Conservation (phyloP, 2,888 invertebrate genomes). For the Drosophila mulleri region DNA sequence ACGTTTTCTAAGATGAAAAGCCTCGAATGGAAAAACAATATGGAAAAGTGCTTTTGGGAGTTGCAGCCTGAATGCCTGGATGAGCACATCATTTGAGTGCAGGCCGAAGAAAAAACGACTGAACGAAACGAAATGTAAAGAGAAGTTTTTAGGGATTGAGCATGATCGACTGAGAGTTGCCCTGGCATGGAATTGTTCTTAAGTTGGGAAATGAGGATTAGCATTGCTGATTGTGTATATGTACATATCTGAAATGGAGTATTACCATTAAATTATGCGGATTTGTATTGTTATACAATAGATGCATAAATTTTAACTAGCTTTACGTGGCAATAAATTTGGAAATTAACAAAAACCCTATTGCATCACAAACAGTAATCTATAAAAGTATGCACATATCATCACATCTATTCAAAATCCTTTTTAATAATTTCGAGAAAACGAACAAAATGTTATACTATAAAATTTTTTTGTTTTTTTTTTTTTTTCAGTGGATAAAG, state of each 20-base stretch:
- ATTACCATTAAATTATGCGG: neutral
- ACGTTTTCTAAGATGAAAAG: slow-evolving; percentile 34
- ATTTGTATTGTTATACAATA: neutral
- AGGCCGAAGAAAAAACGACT: neutral
- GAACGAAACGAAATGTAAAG: neutral
- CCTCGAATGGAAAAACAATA: slow-evolving; percentile 58
- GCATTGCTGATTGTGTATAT: neutral
- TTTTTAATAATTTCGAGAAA: neutral
- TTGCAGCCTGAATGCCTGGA: slow-evolving; percentile 31
- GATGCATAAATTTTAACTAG: neutral
- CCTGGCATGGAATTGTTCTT: neutral
- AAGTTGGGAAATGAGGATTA: neutral
- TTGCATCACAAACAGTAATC: too few relatives aligned
- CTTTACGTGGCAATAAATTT: neutral
- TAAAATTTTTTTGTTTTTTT: neutral
- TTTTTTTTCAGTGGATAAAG: neutral
- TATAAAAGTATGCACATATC: neutral
- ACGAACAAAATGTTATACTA: too few relatives aligned
- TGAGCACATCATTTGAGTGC: slow-evolving; percentile 32
- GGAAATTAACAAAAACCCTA: too few relatives aligned
- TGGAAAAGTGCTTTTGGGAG: slow-evolving; percentile 61
- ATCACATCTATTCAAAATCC: too few relatives aligned
- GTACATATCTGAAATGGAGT: neutral
- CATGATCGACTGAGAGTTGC: neutral
- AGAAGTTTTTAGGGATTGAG: neutral